Percentiles rank a stretch among this genome's conserved stretches.
Conservation (phyloP, 2,797 vertebrate species). For the Channa striata region DNA sequence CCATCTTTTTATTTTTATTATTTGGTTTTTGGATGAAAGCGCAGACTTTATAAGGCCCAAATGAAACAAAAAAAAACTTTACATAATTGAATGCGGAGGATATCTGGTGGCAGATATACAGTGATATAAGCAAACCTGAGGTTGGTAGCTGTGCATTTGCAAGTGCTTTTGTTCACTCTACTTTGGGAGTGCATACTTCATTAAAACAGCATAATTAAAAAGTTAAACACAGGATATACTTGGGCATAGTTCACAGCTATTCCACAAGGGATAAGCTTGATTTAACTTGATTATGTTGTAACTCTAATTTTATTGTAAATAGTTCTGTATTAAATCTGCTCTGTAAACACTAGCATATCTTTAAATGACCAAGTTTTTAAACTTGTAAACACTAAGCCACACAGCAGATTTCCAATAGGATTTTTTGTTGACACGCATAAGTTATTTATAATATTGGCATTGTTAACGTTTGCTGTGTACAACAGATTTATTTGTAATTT, state of each 20-base stretch:
- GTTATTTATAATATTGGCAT: not conserved
- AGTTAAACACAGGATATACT: not conserved
- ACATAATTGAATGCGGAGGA: too few species aligned
- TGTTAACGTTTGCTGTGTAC: not conserved
- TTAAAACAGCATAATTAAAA: slow-evolving; percentile 7
- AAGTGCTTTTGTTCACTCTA: too few species aligned
- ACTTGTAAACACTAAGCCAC: not conserved
- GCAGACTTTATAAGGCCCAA: slow-evolving; percentile 18
- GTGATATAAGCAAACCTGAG: not conserved
- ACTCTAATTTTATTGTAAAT: not conserved
- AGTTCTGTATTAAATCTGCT: not conserved
- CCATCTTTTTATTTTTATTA: slow-evolving; percentile 32
- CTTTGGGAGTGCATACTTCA: not conserved
- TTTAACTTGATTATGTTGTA: not conserved
- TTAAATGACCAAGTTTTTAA: not conserved
- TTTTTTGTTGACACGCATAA: not conserved
- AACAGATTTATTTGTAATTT: not conserved
- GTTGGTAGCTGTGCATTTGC: not conserved
- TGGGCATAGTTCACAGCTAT: not conserved
- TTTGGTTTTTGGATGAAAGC: slow-evolving; percentile 39
- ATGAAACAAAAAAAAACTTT: slow-evolving; percentile 20
- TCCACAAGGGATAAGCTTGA: not conserved
- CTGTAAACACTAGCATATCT: not conserved
- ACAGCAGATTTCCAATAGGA: not conserved
- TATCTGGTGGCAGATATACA: too few species aligned